Conservation (phyloP, 2,888 invertebrate genomes). For the Archips xylosteana region DNA sequence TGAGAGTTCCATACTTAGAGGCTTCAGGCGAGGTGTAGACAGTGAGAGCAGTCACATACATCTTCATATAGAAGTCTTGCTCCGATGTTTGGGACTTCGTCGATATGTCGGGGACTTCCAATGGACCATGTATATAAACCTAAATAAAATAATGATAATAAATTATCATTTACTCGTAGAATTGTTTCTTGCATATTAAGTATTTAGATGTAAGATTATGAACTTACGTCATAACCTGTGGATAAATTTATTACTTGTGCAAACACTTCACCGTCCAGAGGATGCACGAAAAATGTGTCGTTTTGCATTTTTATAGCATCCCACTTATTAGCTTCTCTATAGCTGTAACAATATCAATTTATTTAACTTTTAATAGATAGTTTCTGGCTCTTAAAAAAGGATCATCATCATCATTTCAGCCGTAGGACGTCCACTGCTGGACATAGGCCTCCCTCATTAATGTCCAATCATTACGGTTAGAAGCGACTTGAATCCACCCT, state of each 20-base stretch:
- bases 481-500: too few relatives aligned
- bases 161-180: too few relatives aligned
- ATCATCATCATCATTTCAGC: too few relatives aligned
- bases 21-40: conserved; percentile 86
- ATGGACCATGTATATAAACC: conserved; percentile 88
- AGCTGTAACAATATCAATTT: conserved; percentile 63
- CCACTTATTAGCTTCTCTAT: conserved; percentile 86
- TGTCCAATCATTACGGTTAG: too few relatives aligned
- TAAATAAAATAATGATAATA: conserved; percentile 52
- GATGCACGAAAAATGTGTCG: conserved; percentile 86
- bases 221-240: conserved; percentile 87
- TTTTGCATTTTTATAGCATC: conserved; percentile 69
- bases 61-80: conserved; percentile 84
- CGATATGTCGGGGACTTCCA: conserved; percentile 88
- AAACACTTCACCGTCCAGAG: conserved; percentile 91
- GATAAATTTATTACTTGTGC: conserved; percentile 90
- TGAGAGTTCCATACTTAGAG: conserved; percentile 67
- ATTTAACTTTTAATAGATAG: too few relatives aligned
- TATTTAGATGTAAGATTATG: conserved; percentile 11
- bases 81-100: conserved; percentile 83
- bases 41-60: conserved; percentile 86
- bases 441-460: too few relatives aligned
- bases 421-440: too few relatives aligned
- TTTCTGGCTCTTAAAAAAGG: too few relatives aligned
- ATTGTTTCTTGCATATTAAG: neutral